phyloP scores from a whole-genome alignment of 2,113 vertebrate species.

The Spea bombifrons region DNA sequence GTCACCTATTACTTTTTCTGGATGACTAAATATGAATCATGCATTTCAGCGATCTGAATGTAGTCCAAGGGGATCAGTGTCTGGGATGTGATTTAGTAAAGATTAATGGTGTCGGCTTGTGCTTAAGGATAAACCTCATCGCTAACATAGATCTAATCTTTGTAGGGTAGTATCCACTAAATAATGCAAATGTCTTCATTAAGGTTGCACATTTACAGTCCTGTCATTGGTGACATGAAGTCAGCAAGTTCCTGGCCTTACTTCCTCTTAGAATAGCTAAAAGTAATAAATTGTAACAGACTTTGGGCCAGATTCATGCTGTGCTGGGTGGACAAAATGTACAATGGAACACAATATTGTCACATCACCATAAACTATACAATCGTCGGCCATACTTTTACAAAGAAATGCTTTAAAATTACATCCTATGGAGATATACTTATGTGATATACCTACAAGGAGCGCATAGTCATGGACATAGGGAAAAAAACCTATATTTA shows the following conservation, averaged over 20 bases:
- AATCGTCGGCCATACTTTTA: neutral
- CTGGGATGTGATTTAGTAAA: conserved; percentile 41
- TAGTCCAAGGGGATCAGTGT: conserved; percentile 44
- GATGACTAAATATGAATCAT: conserved; percentile 44
- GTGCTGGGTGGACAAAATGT: neutral
- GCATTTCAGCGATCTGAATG: conserved; percentile 36
- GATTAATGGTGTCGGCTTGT: conserved; percentile 36
- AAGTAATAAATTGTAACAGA: conserved; percentile 8
- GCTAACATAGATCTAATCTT: conserved; percentile 31
- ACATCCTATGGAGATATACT: conserved; percentile 25
- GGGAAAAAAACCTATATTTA: conserved; percentile 26
- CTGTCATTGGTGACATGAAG: conserved; percentile 35
- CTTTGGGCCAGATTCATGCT: neutral
- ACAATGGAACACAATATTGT: conserved; percentile 18
- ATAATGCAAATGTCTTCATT: conserved; percentile 49
- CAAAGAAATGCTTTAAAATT: too few species aligned
- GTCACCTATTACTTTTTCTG: conserved; percentile 35
- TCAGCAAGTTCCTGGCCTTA: conserved; percentile 24
- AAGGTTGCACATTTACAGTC: conserved; percentile 33
- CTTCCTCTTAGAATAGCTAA: conserved; percentile 26
- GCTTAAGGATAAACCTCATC: conserved; percentile 34
- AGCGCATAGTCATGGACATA: conserved; percentile 11
- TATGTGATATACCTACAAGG: conserved; percentile 12
- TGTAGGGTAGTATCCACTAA: conserved; percentile 35
- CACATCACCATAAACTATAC: conserved; percentile 31